Evolutionary conservation across 2,113 vertebrate genomes (phyloP).

Genomic region (Vireo altiloquus): DNA sequence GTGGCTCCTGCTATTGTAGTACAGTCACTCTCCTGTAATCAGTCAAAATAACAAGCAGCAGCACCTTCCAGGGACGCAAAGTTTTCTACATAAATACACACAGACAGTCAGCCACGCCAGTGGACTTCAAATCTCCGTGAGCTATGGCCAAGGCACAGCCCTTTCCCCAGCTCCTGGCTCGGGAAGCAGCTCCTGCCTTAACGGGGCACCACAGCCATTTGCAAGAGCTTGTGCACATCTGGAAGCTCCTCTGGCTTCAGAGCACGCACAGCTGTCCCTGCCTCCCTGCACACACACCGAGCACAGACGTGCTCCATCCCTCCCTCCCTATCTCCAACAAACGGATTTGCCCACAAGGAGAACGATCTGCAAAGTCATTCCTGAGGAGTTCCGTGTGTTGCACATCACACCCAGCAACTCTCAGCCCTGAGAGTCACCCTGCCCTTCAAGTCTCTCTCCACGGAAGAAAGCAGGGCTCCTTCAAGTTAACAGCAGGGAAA

Average conservation of each 20-base stretch:
- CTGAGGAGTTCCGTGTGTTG: accelerated
- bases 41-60: constrained; percentile 78
- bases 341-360: accelerated
- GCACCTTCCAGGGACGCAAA: constrained; percentile 59
- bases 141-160: background rate
- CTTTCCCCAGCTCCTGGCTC: background rate
- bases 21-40: constrained; percentile 70
- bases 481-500: background rate
- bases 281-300: background rate
- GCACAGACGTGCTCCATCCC: background rate
- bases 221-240: background rate
- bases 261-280: background rate
- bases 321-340: background rate
- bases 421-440: background rate
- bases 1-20: constrained; percentile 65
- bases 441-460: background rate
- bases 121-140: constrained; percentile 49
- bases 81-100: constrained; percentile 66
- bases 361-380: background rate
- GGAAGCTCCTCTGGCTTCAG: background rate
- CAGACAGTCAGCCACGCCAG: constrained; percentile 16
- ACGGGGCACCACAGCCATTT: background rate
- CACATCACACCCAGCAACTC: accelerated
- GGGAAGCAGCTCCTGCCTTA: background rate
- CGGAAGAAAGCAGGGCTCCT: background rate